phyloP scores from a whole-genome alignment of 2,888 invertebrate species.

The Notodonta dromedarius region DNA sequence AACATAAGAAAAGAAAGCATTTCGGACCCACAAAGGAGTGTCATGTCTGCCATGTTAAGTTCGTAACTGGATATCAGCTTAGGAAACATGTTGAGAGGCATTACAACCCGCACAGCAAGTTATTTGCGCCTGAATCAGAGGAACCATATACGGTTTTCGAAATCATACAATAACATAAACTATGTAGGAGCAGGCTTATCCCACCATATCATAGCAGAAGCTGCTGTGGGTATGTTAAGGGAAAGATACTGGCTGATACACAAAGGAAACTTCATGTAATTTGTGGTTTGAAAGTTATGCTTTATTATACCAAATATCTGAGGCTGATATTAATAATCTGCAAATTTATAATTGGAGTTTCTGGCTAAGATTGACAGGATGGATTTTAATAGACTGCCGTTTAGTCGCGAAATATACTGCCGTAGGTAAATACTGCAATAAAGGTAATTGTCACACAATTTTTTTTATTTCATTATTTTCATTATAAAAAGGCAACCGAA shows the following conservation, averaged over 20 bases:
- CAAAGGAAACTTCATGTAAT: no score
- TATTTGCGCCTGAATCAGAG: slow-evolving; percentile 48
- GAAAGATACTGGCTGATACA: no score
- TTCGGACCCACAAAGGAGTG: slow-evolving; percentile 66
- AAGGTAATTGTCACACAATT: not conserved
- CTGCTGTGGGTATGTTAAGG: no score
- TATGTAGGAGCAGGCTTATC: slow-evolving; percentile 24
- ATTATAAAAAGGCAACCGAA: slow-evolving; percentile 40
- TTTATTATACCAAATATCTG: no score
- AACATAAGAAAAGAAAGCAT: slow-evolving; percentile 65
- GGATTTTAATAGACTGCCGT: no score
- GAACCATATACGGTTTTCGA: slow-evolving; percentile 15
- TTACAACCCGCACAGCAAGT: slow-evolving; percentile 67
- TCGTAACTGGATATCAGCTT: slow-evolving; percentile 54
- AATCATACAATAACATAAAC: slow-evolving; percentile 19
- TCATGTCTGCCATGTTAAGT: slow-evolving; percentile 62
- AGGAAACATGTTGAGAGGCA: slow-evolving; percentile 64
- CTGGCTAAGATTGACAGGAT: no score
- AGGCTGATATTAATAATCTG: no score
- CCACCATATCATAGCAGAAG: slow-evolving; percentile 23
- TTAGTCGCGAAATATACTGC: no score
- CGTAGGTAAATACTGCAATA: no score
- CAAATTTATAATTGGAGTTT: no score
- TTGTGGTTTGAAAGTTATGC: no score
- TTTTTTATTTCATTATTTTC: not conserved